A percentile compares a stretch with the other conserved stretches of the same genome.
phyloP scores from a whole-genome alignment of 1,140 invertebrate genomes.

The Drosophila mojavensis region DNA sequence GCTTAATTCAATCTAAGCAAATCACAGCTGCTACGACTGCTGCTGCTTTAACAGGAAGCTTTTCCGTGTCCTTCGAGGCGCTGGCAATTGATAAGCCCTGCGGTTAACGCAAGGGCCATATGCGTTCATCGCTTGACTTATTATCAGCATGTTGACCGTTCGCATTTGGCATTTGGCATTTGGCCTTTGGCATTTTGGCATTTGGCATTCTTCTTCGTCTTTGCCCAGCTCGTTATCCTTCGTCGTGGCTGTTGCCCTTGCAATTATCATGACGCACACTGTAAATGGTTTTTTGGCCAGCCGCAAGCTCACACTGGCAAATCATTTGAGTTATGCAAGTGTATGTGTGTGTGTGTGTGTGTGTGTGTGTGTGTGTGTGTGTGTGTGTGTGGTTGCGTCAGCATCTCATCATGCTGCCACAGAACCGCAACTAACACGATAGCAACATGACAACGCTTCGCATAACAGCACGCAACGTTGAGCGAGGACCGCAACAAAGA shows the following conservation, averaged over 20 bases:
- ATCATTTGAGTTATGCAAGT: constrained; percentile 32
- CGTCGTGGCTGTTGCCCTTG: constrained; percentile 47
- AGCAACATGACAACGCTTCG: constrained; percentile 42
- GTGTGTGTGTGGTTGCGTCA: constrained; percentile 50
- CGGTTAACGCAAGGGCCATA: constrained; percentile 37
- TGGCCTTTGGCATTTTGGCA: constrained; percentile 42
- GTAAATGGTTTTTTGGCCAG: constrained; percentile 44
- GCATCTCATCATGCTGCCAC: constrained; percentile 71
- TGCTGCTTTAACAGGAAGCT: background rate
- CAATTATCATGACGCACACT: constrained; percentile 72
- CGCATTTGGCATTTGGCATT: constrained; percentile 57
- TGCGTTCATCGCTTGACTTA: constrained; percentile 68
- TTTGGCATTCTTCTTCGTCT: constrained; percentile 36
- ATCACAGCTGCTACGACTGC: constrained; percentile 31
- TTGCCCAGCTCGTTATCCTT: constrained; percentile 26
- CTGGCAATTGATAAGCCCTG: constrained; percentile 69
- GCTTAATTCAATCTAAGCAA: constrained; percentile 54
- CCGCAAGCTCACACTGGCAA: constrained; percentile 57
- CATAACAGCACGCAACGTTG: constrained; percentile 50
- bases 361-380: constrained; percentile 27
- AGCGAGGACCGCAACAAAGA: constrained; percentile 42
- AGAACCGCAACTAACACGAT: constrained; percentile 73
- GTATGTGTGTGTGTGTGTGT: too few species aligned
- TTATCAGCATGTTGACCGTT: constrained; percentile 71
- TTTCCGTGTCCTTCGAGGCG: background rate